A percentile compares a stretch with the other conserved stretches of the same genome.
Conservation (phyloP, 2,797 vertebrate species). For the Malacoctenus gilli region DNA sequence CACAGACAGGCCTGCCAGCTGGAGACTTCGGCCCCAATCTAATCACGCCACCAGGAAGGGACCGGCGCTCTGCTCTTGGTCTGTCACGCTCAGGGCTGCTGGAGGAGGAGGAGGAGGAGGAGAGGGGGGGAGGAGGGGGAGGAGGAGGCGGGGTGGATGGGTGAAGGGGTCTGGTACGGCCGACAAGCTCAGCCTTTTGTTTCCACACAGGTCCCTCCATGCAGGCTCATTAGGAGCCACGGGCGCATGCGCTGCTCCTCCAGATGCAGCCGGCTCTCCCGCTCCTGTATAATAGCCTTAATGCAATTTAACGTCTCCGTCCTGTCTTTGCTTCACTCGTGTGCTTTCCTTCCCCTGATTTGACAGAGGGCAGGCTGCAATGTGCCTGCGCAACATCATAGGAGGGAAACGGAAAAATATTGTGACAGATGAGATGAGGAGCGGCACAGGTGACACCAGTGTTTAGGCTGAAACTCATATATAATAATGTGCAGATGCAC, state of each 20-base stretch:
- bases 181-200: slow-evolving; percentile 86
- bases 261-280: slow-evolving; percentile 67
- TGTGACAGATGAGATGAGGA: slow-evolving; percentile 71
- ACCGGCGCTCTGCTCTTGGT: slow-evolving; percentile 85
- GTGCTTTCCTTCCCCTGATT: slow-evolving; percentile 43
- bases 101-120: slow-evolving; percentile 62
- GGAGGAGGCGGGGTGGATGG: slow-evolving; percentile 68
- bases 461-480: slow-evolving; percentile 71
- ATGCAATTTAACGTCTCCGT: slow-evolving; percentile 73
- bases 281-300: slow-evolving; percentile 65
- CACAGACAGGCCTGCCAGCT: slow-evolving; percentile 99
- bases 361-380: slow-evolving; percentile 65
- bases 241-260: slow-evolving; percentile 72
- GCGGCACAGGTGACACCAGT: slow-evolving; percentile 72
- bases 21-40: slow-evolving; percentile 99
- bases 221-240: slow-evolving; percentile 74
- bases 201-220: slow-evolving; percentile 76
- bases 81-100: slow-evolving; percentile 81
- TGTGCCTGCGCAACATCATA: slow-evolving; percentile 56
- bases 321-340: slow-evolving; percentile 49
- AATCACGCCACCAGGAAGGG: slow-evolving; percentile 98
- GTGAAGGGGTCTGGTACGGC: slow-evolving; percentile 65
- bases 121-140: slow-evolving; percentile 66
- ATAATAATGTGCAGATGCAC: slow-evolving; percentile 61
- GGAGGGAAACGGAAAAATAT: slow-evolving; percentile 55